These are phyloP conservation scores for Scaptomyza flava DNA, from an alignment of 2,888 invertebrate genomes.

Conservation along the genomic window DNA sequence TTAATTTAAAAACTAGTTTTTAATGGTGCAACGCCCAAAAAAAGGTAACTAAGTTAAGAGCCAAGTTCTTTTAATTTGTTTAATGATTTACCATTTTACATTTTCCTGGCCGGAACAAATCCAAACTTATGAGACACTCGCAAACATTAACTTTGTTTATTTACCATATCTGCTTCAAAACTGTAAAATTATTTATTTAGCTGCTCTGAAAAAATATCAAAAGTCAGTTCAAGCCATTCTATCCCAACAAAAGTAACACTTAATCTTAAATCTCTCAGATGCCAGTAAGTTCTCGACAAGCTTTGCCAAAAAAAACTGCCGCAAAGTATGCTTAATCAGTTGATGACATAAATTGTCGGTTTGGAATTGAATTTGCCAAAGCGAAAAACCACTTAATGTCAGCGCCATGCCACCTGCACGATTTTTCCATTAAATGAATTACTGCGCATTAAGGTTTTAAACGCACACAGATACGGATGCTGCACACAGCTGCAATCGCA, in stretches of 20 bases:
- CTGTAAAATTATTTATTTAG: too few species aligned
- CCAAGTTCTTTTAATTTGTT: too few species aligned
- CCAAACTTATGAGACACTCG: too few species aligned
- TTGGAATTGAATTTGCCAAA: constrained; percentile 46
- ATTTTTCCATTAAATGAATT: constrained; percentile 62
- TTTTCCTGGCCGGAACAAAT: too few species aligned
- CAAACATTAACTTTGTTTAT: too few species aligned
- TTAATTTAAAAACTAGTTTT: too few species aligned
- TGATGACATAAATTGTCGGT: constrained; percentile 12
- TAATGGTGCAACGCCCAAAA: too few species aligned
- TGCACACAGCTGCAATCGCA: constrained; percentile 11
- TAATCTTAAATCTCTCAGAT: not conserved
- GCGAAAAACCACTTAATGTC: constrained; percentile 42
- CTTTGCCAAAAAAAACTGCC: constrained; percentile 2
- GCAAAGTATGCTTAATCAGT: constrained; percentile 6
- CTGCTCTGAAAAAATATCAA: too few species aligned
- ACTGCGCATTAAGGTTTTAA: constrained; percentile 59
- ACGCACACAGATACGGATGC: constrained; percentile 11
- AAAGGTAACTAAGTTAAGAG: too few species aligned
- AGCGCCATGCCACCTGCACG: constrained; percentile 34
- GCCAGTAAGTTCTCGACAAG: not conserved
- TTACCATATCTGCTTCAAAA: too few species aligned
- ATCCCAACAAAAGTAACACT: not conserved
- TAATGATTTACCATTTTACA: too few species aligned
- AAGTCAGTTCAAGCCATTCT: not conserved